Percentiles rank a stretch among this genome's conserved stretches.
phyloP scores from a whole-genome alignment of 2,888 invertebrate genomes.

The Cinara cedri region DNA sequence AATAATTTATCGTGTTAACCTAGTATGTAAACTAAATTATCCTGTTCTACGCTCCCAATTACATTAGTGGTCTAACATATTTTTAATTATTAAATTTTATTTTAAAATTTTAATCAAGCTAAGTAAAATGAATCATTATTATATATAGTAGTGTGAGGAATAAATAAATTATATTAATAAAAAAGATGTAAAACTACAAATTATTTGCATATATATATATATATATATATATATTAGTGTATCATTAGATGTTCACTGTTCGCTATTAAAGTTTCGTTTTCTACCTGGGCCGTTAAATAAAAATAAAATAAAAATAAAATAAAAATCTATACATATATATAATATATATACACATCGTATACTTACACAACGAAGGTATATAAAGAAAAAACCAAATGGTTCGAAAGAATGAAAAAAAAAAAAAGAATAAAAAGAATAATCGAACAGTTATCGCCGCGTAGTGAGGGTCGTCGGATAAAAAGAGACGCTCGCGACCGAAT shows the following conservation, averaged over 20 bases:
- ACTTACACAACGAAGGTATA: not conserved
- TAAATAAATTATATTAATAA: not conserved
- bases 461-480: conserved; percentile 19
- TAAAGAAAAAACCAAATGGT: no score
- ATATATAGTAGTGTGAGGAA: no score
- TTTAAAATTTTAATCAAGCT: no score
- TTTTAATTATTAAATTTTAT: no score
- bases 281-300: not conserved
- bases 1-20: no score
- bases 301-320: no score
- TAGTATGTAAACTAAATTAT: no score
- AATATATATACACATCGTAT: not conserved
- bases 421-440: not conserved
- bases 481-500: not conserved
- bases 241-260: not conserved
- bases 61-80: no score
- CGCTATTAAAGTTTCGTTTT: conserved; percentile 2
- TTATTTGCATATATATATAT: not conserved
- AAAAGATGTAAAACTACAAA: not conserved
- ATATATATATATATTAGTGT: not conserved
- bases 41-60: no score
- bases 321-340: conserved; percentile 31
- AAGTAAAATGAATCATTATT: no score
- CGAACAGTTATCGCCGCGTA: conserved; percentile 21
- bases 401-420: not conserved